These are phyloP conservation scores for Hippolais icterina DNA, from an alignment of 2,113 vertebrate genomes.

Conservation along the genomic window DNA sequence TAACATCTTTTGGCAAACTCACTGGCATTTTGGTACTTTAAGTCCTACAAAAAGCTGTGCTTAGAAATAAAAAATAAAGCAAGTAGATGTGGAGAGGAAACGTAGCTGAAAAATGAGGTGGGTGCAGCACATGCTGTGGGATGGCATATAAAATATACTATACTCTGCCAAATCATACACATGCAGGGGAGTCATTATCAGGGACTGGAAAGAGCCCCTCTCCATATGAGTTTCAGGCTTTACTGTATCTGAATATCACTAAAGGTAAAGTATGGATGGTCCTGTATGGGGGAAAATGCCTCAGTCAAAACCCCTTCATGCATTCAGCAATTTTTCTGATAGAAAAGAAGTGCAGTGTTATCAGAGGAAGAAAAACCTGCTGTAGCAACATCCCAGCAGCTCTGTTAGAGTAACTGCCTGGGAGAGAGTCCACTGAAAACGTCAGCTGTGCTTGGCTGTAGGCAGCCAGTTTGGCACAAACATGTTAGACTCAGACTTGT, in stretches of 20 bases:
- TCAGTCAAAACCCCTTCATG: neutral
- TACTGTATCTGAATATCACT: neutral
- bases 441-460: neutral
- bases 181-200: neutral
- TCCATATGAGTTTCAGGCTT: neutral
- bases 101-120: neutral
- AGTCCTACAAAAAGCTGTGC: neutral
- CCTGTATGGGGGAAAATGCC: neutral
- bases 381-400: neutral
- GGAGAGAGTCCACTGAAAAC: neutral
- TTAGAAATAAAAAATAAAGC: conserved; percentile 10
- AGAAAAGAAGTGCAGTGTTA: neutral
- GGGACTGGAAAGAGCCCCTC: neutral
- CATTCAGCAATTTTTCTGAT: neutral
- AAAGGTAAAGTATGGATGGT: neutral
- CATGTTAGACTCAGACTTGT: neutral
- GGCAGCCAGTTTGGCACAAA: neutral
- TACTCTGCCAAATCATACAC: neutral
- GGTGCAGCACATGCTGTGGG: neutral
- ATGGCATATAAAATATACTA: neutral
- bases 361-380: neutral
- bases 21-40: neutral
- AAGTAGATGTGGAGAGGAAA: neutral
- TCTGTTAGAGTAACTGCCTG: neutral
- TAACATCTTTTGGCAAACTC: conserved; percentile 1